phyloP scores from a whole-genome alignment of 2,113 vertebrate genomes.

The Otolemur garnettii region DNA sequence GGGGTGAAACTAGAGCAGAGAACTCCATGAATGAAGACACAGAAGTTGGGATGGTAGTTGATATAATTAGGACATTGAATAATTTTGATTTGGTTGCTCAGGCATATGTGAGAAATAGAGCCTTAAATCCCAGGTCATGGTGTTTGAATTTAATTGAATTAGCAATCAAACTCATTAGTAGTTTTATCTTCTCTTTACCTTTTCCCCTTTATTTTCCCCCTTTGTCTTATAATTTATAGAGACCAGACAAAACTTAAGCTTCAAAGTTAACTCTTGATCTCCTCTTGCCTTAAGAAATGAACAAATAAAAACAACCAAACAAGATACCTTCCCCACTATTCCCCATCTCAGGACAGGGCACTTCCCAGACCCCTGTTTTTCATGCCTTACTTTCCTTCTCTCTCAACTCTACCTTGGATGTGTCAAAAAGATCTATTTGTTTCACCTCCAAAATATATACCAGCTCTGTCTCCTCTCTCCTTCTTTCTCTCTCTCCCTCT shows the following conservation, averaged over 20 bases:
- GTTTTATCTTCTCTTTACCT: background rate
- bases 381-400: background rate
- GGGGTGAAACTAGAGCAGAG: background rate
- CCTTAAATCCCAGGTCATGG: background rate
- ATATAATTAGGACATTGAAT: background rate
- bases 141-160: conserved; percentile 10
- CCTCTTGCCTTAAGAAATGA: background rate
- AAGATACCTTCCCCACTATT: background rate
- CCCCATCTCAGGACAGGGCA: background rate
- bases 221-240: background rate
- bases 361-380: background rate
- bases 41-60: background rate
- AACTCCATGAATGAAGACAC: background rate
- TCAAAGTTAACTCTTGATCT: background rate
- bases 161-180: background rate
- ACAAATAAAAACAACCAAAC: background rate
- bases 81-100: background rate
- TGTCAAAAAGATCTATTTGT: background rate
- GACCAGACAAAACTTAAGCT: background rate
- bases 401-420: background rate
- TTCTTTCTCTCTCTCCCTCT: background rate
- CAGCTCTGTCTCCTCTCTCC: background rate
- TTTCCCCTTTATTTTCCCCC: background rate
- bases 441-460: background rate
- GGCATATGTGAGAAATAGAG: background rate